Conservation (phyloP, 2,797 vertebrate species). For the Gambusia yucatana region DNA sequence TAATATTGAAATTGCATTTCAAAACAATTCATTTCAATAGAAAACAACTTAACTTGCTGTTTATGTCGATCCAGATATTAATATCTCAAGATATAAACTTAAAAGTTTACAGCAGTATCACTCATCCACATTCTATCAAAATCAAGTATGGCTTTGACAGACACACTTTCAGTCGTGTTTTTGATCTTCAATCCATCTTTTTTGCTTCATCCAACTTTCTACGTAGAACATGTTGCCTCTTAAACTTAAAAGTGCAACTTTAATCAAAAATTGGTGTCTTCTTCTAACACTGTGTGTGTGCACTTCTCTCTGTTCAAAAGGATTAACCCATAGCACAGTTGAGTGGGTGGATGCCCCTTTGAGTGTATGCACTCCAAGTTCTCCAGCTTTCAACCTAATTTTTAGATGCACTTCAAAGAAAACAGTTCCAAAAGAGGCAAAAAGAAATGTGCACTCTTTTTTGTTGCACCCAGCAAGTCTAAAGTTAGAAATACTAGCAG, state of each 20-base stretch:
- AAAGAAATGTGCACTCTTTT: neutral
- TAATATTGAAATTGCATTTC: neutral
- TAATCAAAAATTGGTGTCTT: neutral
- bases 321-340: neutral
- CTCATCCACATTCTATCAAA: neutral
- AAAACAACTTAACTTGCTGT: neutral
- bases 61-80: neutral
- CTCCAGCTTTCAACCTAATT: neutral
- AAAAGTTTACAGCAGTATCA: neutral
- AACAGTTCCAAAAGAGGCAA: neutral
- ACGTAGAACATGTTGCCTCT: neutral
- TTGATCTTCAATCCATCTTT: neutral
- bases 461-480: conserved; percentile 28
- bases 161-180: neutral
- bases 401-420: neutral
- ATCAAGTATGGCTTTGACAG: neutral
- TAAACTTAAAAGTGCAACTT: neutral
- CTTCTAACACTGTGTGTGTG: neutral
- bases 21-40: neutral
- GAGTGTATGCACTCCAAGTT: neutral
- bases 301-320: neutral
- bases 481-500: conserved; percentile 37
- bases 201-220: neutral
- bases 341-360: neutral
- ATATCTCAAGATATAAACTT: neutral